phyloP scores from a whole-genome alignment of 2,797 vertebrate genomes.

The Anisognathus igniventris region DNA sequence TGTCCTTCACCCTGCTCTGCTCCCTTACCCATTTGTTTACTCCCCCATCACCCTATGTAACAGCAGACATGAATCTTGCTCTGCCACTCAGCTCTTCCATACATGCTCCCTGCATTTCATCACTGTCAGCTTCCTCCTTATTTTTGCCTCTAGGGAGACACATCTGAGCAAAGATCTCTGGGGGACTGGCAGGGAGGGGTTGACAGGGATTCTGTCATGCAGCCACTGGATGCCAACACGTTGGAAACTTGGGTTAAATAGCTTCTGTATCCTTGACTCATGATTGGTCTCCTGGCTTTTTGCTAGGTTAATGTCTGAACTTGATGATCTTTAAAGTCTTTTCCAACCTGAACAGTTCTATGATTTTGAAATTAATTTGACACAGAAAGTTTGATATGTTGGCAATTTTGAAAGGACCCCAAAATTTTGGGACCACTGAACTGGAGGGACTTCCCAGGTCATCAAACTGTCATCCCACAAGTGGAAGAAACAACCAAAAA shows the following conservation, averaged over 20 bases:
- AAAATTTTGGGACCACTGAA: neutral
- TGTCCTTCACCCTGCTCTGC: neutral
- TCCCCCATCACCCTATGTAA: neutral
- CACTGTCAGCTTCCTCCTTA: neutral
- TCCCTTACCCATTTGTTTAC: constrained; percentile 13
- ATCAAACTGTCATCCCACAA: neutral
- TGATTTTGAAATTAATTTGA: neutral
- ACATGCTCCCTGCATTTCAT: neutral
- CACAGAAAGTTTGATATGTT: neutral
- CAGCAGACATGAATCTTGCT: neutral
- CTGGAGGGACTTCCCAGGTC: neutral
- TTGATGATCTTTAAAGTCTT: neutral
- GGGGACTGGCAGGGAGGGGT: neutral
- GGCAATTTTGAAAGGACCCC: neutral
- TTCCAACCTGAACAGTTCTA: neutral
- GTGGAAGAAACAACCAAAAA: neutral
- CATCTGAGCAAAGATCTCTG: neutral
- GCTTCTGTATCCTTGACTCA: neutral
- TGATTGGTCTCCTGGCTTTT: neutral
- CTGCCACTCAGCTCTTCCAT: neutral
- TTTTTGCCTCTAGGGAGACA: neutral
- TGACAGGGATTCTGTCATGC: neutral
- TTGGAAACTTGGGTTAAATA: neutral
- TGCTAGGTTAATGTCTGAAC: neutral
- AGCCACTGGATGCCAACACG: neutral